Percentiles rank a stretch among this genome's conserved stretches.
Evolutionary conservation across 37 sponge, comb jelly and placozoan species (phyloP).

Genomic region (Tethya wilhelma): DNA sequence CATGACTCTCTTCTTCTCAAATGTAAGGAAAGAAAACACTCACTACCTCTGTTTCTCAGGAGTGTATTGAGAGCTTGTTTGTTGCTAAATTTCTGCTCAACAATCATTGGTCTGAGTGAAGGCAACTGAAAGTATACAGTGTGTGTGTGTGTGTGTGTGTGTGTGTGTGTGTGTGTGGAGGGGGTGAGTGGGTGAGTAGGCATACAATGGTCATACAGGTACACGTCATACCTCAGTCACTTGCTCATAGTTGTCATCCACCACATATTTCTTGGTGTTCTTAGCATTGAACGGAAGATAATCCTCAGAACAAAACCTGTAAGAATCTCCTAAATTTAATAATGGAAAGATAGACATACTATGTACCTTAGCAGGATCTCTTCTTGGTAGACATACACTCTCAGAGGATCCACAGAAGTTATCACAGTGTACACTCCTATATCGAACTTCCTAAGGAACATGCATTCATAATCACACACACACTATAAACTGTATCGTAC

Average conservation of each 20-base stretch:
- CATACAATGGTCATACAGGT: neutral
- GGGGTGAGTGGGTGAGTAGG: no score
- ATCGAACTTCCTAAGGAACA: slow-evolving; percentile 72
- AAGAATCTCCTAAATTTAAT: no score
- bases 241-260: slow-evolving; percentile 75
- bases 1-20: no score
- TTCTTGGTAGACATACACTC: slow-evolving; percentile 74
- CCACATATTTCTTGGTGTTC: slow-evolving; percentile 60
- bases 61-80: slow-evolving; percentile 46
- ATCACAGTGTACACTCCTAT: slow-evolving; percentile 78
- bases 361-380: slow-evolving; percentile 65
- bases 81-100: slow-evolving; percentile 30
- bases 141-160: neutral
- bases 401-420: slow-evolving; percentile 71
- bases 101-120: slow-evolving; percentile 20
- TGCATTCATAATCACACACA: neutral
- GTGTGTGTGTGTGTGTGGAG: no score
- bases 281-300: slow-evolving; percentile 63
- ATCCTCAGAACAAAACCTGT: slow-evolving; percentile 68
- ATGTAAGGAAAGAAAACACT: no score
- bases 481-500: neutral
- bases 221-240: slow-evolving; percentile 64
- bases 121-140: slow-evolving; percentile 39
- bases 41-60: slow-evolving; percentile 38
- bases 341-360: no score